phyloP scores from a whole-genome alignment of 2,797 vertebrate genomes.

The Diplodus sargus region DNA sequence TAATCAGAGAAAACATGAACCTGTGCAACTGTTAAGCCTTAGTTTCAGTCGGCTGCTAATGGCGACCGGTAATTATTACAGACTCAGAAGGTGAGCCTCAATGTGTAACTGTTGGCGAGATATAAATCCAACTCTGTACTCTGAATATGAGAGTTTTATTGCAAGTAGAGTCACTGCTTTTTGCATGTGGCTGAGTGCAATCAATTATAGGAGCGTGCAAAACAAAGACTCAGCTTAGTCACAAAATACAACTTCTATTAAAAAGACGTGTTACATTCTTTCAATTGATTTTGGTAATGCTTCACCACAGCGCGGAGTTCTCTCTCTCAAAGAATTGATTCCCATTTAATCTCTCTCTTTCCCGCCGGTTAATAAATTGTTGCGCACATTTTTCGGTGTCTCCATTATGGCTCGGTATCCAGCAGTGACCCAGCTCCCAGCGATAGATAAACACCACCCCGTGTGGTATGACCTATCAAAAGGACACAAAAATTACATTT shows the following conservation, averaged over 20 bases:
- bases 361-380: slow-evolving; percentile 51
- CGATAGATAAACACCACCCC: slow-evolving; percentile 54
- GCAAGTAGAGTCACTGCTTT: not conserved
- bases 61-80: slow-evolving; percentile 30
- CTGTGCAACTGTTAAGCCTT: not conserved
- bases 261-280: slow-evolving; percentile 22
- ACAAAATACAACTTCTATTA: slow-evolving; percentile 1
- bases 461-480: slow-evolving; percentile 65
- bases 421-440: slow-evolving; percentile 48
- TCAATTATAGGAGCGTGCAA: not conserved
- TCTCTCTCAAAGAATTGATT: slow-evolving; percentile 36
- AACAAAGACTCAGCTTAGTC: slow-evolving; percentile 11
- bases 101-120: slow-evolving; percentile 14
- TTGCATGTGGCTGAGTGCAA: not conserved
- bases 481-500: slow-evolving; percentile 76
- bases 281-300: slow-evolving; percentile 33
- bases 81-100: slow-evolving; percentile 26
- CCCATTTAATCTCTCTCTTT: slow-evolving; percentile 39
- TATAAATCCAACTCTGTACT: not conserved
- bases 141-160: not conserved
- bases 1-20: slow-evolving; percentile 16
- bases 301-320: slow-evolving; percentile 25
- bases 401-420: slow-evolving; percentile 45
- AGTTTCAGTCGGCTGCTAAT: slow-evolving; percentile 8
- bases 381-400: slow-evolving; percentile 47